A percentile compares a stretch with the other conserved stretches of the same genome.
Conservation (phyloP, 2,113 vertebrate species). For the Psilopsiagon aurifrons region DNA sequence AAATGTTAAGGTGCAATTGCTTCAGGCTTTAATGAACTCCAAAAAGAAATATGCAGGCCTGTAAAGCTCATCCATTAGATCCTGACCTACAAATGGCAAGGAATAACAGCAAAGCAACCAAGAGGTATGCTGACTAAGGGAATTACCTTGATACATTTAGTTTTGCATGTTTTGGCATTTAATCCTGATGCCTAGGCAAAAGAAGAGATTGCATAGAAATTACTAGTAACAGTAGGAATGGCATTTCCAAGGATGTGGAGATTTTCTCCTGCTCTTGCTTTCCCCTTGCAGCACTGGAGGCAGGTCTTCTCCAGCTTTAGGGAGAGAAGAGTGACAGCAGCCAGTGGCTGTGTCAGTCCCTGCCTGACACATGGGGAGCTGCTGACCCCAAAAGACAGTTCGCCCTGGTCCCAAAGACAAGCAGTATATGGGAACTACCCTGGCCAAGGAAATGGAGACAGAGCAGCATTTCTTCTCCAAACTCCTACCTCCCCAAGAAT, state of each 20-base stretch:
- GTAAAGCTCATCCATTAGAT: slow-evolving; percentile 55
- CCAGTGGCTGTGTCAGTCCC: not conserved
- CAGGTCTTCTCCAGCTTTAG: not conserved
- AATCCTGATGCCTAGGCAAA: not conserved
- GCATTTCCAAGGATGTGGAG: not conserved
- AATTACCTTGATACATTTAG: not conserved
- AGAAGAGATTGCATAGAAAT: not conserved
- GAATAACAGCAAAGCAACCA: slow-evolving; percentile 9
- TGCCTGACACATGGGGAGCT: not conserved
- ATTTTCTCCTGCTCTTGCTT: not conserved
- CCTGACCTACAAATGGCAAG: slow-evolving; percentile 60
- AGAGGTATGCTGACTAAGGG: slow-evolving; percentile 31
- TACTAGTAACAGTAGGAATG: not conserved
- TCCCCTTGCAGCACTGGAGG: not conserved
- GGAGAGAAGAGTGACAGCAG: not conserved
- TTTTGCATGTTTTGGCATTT: slow-evolving; percentile 54
- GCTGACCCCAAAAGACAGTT: not conserved
- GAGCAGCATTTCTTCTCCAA: not conserved
- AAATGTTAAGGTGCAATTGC: slow-evolving; percentile 66
- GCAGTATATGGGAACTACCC: not conserved
- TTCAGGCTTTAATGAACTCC: slow-evolving; percentile 65
- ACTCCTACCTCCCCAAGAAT: not conserved
- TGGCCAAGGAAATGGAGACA: not conserved
- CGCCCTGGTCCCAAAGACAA: fast-evolving
- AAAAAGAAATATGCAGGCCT: slow-evolving; percentile 52